Percentiles rank a stretch among this genome's conserved stretches.
Evolutionary conservation across 2,113 vertebrate species (phyloP).

Genomic region (Solenodon paradoxus): DNA sequence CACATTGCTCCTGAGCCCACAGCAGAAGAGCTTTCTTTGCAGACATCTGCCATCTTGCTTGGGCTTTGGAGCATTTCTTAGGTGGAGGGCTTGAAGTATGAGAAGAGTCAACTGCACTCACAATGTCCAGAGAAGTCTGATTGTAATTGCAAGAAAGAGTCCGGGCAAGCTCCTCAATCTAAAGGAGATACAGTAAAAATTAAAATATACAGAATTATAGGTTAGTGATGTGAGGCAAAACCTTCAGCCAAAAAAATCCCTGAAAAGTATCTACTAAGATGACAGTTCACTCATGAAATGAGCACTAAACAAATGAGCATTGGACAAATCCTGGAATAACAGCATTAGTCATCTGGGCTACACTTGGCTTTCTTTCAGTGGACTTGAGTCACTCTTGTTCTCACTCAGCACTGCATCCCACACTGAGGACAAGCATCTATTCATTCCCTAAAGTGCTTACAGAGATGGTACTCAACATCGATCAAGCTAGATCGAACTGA

Average conservation of each 20-base stretch:
- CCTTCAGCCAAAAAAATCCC: neutral
- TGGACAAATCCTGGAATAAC: neutral
- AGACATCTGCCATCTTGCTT: constrained; percentile 89
- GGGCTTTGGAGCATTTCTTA: constrained; percentile 84
- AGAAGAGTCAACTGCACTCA: constrained; percentile 82
- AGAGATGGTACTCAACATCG: neutral
- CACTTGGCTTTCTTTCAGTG: neutral
- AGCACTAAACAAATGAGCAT: neutral
- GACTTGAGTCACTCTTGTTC: neutral
- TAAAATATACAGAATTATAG: neutral
- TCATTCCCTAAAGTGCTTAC: neutral
- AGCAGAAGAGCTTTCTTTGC: constrained; percentile 94
- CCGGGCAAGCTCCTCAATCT: constrained; percentile 94
- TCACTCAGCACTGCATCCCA: neutral
- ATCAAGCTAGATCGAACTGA: neutral
- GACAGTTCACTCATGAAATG: neutral
- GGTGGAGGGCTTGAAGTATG: constrained; percentile 83
- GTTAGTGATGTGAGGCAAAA: neutral
- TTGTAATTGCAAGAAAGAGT: constrained; percentile 87
- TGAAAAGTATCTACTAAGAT: neutral
- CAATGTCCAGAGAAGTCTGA: constrained; percentile 85
- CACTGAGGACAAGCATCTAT: neutral
- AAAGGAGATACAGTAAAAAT: neutral
- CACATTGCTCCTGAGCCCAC: constrained; percentile 94
- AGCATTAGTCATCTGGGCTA: neutral